Percentiles rank a stretch among this genome's conserved stretches.
phyloP scores from a whole-genome alignment of 2,888 invertebrate genomes.

The Steromphala cineraria region DNA sequence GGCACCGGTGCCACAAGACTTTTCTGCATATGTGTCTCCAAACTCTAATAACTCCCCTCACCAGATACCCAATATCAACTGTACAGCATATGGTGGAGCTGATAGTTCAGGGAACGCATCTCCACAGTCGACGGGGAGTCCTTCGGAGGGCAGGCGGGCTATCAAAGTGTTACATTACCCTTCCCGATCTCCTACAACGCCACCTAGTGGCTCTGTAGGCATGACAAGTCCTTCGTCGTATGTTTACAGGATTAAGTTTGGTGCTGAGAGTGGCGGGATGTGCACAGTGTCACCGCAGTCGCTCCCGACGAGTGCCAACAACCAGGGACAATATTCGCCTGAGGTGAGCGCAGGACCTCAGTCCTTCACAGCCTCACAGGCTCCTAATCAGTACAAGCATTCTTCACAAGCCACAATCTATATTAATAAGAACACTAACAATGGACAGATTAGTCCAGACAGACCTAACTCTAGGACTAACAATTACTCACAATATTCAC shows the following conservation, averaged over 20 bases:
- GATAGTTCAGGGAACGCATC: slow-evolving; percentile 19
- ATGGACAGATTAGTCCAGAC: slow-evolving; percentile 16
- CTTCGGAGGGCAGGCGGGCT: slow-evolving; percentile 11
- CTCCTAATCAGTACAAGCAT: neutral
- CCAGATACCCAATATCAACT: slow-evolving; percentile 33
- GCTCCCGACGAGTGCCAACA: neutral
- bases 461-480: neutral
- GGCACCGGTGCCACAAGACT: slow-evolving; percentile 43
- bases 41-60: neutral
- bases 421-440: slow-evolving; percentile 20
- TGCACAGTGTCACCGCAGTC: slow-evolving; percentile 18
- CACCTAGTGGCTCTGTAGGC: neutral
- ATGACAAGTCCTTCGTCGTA: neutral
- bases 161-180: slow-evolving; percentile 19
- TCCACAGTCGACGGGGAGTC: slow-evolving; percentile 20
- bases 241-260: slow-evolving; percentile 9
- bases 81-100: slow-evolving; percentile 16
- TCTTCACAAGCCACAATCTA: slow-evolving; percentile 12
- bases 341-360: neutral
- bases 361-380: neutral
- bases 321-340: slow-evolving; percentile 7
- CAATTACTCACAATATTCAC: neutral
- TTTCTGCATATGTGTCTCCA: slow-evolving; percentile 43
- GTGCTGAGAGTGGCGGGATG: slow-evolving; percentile 2
- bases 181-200: slow-evolving; percentile 9